Evolutionary conservation across 1,140 invertebrate genomes (phyloP), one percentile per base, ranked within the genome.

Genomic region (Tenebrio molitor): DNA sequence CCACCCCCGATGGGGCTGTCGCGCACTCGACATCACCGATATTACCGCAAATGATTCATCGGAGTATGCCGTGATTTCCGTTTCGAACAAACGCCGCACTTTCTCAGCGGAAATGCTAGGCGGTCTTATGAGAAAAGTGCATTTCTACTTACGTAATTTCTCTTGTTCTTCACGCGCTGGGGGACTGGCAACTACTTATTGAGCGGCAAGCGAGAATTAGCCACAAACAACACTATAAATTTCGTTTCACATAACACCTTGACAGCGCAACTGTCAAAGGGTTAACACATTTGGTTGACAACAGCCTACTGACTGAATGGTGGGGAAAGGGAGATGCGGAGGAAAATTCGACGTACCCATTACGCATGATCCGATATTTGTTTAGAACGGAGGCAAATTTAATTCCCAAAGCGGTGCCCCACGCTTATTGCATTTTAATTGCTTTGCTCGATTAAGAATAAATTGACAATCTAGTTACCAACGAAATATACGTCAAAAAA

Each of bases 211-310:
- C n/a, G n/a, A n/a, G n/a, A n/a, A 23, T 65, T n/a, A 14, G 10
- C n/a, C 19, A 66, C 23, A 58, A 58, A 58, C 50, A 53, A 21
- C 17, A 29, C 50, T 58, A 23, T 2, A 15, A 58, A 33, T 58
- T 58, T 29, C n/a, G 36, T 66, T 66, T 66, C 64, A 66, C 64
- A 66, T 66, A 66, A 66, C 42, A 66, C 34, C 14, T 21, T 21
- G 25, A 66, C 64, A 41, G 34, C 16, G 17, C 1, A 66, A 66
- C 50, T 58, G 50, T 58, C 50, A 58, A 58, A 58, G 50, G 21
- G 50, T 58, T 58, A 58, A 34, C 50, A 8, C 50, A 58, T 53
- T 53, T 53, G 46, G 17, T 23, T 58, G 23, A 58, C 50, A 58
- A 29, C 50, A 58, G 50, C 21, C 17, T n/a, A 58, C 50, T 58